A percentile compares a stretch with the other conserved stretches of the same genome.
phyloP scores from a whole-genome alignment of 2,113 vertebrate genomes.

The Sylvietta virens region DNA sequence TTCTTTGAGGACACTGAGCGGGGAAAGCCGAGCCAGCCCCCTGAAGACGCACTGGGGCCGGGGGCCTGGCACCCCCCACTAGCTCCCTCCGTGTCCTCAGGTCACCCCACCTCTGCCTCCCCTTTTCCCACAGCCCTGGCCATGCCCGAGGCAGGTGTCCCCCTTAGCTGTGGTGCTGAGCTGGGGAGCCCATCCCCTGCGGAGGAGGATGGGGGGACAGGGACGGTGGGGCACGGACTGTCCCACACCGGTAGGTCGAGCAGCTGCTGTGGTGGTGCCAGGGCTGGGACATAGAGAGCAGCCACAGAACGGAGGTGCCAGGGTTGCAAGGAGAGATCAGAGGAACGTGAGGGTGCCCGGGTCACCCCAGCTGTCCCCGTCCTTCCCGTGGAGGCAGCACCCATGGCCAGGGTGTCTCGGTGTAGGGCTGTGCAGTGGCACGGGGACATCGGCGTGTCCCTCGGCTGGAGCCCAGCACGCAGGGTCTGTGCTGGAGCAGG shows the following conservation, averaged over 20 bases:
- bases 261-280: neutral
- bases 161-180: neutral
- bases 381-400: neutral
- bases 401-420: accelerated
- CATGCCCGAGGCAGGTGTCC: neutral
- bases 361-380: accelerated
- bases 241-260: neutral
- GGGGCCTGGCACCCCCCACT: neutral
- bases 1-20: constrained; percentile 57
- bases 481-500: accelerated
- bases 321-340: neutral
- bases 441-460: neutral
- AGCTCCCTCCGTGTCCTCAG: neutral
- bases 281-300: neutral
- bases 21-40: constrained; percentile 46
- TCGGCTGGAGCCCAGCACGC: accelerated
- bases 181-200: neutral
- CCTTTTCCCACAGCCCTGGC: neutral
- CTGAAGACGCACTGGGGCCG: constrained; percentile 35
- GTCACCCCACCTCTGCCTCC: neutral
- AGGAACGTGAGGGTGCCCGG: neutral
- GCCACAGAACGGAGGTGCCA: accelerated
- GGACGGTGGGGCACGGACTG: neutral
- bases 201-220: neutral
- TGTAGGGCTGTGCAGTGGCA: neutral